Evolutionary conservation across 1,140 invertebrate species (phyloP).

Genomic region (Melipona quadrifasciata): DNA sequence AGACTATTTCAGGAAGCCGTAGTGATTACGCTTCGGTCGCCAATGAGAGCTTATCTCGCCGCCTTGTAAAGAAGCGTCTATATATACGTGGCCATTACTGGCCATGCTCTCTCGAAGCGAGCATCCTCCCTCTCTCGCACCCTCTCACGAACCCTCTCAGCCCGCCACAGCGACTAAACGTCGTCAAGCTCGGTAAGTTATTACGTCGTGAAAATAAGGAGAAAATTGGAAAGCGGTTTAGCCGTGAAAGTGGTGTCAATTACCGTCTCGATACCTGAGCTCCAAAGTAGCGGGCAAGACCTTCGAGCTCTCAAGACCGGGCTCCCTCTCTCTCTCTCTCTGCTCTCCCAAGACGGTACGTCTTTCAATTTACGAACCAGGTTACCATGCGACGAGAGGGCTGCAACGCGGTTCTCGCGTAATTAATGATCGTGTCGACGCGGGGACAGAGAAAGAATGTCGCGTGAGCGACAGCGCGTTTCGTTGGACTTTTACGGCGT

Average conservation of each 20-base stretch:
- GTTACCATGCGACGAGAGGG: not conserved
- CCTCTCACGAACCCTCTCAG: slow-evolving; percentile 7
- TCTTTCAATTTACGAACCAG: not conserved
- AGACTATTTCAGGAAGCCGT: slow-evolving; percentile 65
- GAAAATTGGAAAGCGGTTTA: slow-evolving; percentile 70
- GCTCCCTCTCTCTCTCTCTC: too few species aligned
- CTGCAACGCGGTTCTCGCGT: not conserved
- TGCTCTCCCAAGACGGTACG: too few species aligned
- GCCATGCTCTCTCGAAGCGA: slow-evolving; percentile 15
- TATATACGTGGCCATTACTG: slow-evolving; percentile 56
- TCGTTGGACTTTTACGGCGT: not conserved
- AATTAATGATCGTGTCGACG: slow-evolving; percentile 4
- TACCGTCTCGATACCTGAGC: slow-evolving; percentile 45
- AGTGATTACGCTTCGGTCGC: slow-evolving; percentile 67
- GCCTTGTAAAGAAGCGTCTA: slow-evolving; percentile 56
- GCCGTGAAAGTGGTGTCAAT: slow-evolving; percentile 63
- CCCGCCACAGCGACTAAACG: slow-evolving; percentile 32
- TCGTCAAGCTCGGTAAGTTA: slow-evolving; percentile 58
- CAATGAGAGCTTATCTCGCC: slow-evolving; percentile 66
- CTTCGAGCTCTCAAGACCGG: not conserved
- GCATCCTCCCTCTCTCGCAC: not conserved
- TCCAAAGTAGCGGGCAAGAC: not conserved
- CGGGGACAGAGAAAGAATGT: not conserved
- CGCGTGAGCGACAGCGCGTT: not conserved
- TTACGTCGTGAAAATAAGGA: slow-evolving; percentile 67